Evolutionary conservation across 1,140 invertebrate species (phyloP).

Genomic region (Brachionus manjavacas): DNA sequence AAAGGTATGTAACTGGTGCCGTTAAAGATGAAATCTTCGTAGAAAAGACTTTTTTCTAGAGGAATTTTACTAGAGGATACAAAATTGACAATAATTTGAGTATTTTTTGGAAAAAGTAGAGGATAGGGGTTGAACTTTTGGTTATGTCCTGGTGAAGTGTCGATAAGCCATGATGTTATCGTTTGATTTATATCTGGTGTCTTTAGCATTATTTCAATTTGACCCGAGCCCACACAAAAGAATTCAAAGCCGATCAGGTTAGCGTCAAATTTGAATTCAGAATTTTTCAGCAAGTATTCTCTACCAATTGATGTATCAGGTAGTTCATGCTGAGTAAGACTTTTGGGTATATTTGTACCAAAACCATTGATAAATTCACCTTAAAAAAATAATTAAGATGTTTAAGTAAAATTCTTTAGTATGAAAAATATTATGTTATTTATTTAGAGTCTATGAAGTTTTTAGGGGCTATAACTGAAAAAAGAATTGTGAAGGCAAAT

Average conservation of each 20-base stretch:
- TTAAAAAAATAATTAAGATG: not conserved
- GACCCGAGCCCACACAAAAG: not conserved
- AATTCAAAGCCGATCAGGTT: slow-evolving; percentile 6
- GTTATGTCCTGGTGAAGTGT: not conserved
- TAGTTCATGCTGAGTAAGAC: not conserved
- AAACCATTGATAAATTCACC: not conserved
- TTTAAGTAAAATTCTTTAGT: not conserved
- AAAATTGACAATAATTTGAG: not conserved
- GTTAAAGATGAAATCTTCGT: not conserved
- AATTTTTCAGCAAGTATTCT: not conserved
- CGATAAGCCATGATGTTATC: not conserved
- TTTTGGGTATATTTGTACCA: not conserved
- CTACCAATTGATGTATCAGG: not conserved
- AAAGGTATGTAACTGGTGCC: not conserved
- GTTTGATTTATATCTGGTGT: not conserved
- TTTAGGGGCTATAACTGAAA: no score
- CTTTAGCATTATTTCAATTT: not conserved
- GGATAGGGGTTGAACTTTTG: not conserved
- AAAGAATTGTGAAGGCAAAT: not conserved
- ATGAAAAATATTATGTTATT: not conserved
- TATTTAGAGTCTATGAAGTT: not conserved
- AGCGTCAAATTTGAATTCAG: not conserved
- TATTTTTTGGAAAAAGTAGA: not conserved
- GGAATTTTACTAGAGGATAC: not conserved
- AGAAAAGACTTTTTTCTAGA: not conserved